Base-by-base conservation (phyloP, 1,140 invertebrate species). In the Bombus balteatus region DNA sequence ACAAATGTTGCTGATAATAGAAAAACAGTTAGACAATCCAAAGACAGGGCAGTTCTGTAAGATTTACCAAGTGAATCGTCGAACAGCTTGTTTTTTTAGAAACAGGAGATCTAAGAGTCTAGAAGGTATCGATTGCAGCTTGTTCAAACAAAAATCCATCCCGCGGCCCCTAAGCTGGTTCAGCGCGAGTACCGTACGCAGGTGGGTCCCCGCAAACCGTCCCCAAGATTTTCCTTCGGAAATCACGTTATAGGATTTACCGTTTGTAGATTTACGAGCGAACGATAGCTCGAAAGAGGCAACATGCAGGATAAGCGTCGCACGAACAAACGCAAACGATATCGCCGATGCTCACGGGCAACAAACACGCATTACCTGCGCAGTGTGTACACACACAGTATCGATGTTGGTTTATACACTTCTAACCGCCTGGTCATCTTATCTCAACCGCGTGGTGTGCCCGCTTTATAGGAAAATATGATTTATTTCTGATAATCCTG, bases 401-500 rank as follows among this genome's bases (percentile, higher is more conserved):
- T 87, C 91, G 70, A 83, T 81, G 81, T 77, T 85, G 65, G 59
- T 72, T 34, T 81, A 75, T 65, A 83, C 78, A 62, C 81, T 28
- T 70, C 32, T 66, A 66, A 80, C 70, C 82, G 82, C 71, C 39
- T 66, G 86, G 86, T 81, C 86, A 83, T 66, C 87, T 90, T 90
- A 90, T 90, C 89, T 91, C 66, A 22, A n/a, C 65, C 72, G 82
- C 80, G 87, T 82, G 78, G 79, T 87, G 53, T 77, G 73, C 32
- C 65, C 77, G 87, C 77, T 83, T 83, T 91, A 93, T 92, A 93
- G 91, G 87, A 92, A 94, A 94, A 93, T 92, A 94, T 94, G 94
- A 95, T 95, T 95, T 95, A 95, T 94, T 94, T 93, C 93, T 93
- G 93, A 93, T 95, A 94, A 95, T 94, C 93, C 93, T 91, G 91